A percentile compares a stretch with the other conserved stretches of the same genome.
Conservation (phyloP, 2,797 vertebrate species). For the Acestrorhynchus altus region DNA sequence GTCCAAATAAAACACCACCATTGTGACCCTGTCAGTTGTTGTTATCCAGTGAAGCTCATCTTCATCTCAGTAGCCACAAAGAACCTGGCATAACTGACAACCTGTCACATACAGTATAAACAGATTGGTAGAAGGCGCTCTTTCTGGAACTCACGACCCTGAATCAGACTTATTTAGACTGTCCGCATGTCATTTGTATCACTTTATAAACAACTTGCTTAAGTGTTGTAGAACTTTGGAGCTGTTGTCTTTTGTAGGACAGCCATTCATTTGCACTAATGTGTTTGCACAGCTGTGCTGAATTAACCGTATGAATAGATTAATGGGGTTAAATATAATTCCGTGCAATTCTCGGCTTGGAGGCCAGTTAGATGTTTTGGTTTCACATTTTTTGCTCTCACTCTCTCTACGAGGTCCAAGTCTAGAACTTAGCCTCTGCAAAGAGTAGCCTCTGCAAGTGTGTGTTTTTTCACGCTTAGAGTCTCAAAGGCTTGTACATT, state of each 20-base stretch:
- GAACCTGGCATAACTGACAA: not conserved
- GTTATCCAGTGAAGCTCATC: not conserved
- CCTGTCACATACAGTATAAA: not conserved
- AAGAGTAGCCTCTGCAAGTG: not conserved
- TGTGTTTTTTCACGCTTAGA: not conserved
- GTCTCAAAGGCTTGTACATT: not conserved
- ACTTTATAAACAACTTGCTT: slow-evolving; percentile 1
- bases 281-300: slow-evolving; percentile 46
- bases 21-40: not conserved
- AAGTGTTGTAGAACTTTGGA: not conserved
- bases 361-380: not conserved
- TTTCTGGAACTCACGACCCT: not conserved
- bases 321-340: slow-evolving; percentile 36
- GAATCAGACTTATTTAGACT: slow-evolving; percentile 17
- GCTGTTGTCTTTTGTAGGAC: slow-evolving; percentile 8
- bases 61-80: not conserved
- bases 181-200: slow-evolving; percentile 32
- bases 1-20: not conserved
- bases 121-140: not conserved
- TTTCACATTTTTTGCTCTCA: slow-evolving; percentile 8
- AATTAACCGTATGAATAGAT: slow-evolving; percentile 27
- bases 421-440: slow-evolving; percentile 1
- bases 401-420: not conserved
- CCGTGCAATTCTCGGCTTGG: not conserved
- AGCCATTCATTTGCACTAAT: slow-evolving; percentile 30